Evolutionary conservation across 1,140 invertebrate genomes (phyloP).

Genomic region (Solenopsis fugax): DNA sequence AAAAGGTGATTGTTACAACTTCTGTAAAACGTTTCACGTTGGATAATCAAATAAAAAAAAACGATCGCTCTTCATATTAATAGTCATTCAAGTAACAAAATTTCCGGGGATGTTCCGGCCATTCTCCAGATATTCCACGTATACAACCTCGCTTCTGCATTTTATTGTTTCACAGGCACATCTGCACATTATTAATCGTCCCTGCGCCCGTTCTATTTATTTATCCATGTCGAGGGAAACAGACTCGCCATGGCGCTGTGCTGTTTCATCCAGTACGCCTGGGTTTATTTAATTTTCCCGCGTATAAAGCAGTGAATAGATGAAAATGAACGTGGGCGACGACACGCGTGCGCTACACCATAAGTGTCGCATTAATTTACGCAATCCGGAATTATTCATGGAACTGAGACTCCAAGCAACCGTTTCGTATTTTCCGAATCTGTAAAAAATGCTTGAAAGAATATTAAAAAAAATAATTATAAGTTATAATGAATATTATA

Average conservation of each 20-base stretch:
- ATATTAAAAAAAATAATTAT: background rate
- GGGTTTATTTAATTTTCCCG: conserved; percentile 66
- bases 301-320: conserved; percentile 65
- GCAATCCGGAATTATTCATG: conserved; percentile 37
- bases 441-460: background rate
- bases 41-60: background rate
- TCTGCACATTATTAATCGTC: conserved; percentile 35
- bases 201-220: conserved; percentile 45
- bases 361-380: conserved; percentile 62
- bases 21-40: background rate
- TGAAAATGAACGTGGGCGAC: conserved; percentile 67
- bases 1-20: background rate
- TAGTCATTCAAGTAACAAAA: conserved; percentile 1
- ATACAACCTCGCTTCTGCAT: background rate
- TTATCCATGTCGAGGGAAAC: conserved; percentile 24
- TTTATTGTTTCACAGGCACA: conserved; percentile 20
- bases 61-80: background rate
- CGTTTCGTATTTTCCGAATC: background rate
- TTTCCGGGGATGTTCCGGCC: background rate
- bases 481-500: too few relatives aligned
- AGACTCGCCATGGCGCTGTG: conserved; percentile 9
- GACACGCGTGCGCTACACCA: background rate
- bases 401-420: background rate
- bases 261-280: conserved; percentile 62
- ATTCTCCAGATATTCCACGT: conserved; percentile 23